phyloP scores from a whole-genome alignment of 2,797 vertebrate species.

The Sebastes diploproa region DNA sequence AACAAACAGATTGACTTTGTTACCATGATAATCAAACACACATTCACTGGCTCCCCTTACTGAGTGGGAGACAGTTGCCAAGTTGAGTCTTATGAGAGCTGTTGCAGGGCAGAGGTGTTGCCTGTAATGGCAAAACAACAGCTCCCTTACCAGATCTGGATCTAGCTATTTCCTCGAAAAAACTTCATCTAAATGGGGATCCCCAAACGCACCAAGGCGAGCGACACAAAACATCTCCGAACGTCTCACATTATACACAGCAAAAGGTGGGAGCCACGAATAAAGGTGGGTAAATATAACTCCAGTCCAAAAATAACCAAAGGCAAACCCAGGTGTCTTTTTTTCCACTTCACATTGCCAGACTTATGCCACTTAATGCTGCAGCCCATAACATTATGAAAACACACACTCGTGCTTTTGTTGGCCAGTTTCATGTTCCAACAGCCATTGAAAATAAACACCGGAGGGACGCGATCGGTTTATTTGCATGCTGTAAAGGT shows the following conservation, averaged over 20 bases:
- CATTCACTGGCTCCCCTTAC: conserved; percentile 40
- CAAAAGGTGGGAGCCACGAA: conserved; percentile 50
- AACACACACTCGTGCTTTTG: conserved; percentile 51
- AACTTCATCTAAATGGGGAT: conserved; percentile 3
- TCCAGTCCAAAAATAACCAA: conserved; percentile 55
- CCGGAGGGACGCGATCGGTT: conserved; percentile 27
- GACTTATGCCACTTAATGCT: conserved; percentile 31
- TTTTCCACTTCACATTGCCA: conserved; percentile 35
- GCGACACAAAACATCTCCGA: conserved; percentile 29
- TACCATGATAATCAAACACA: conserved; percentile 62
- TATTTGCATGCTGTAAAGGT: conserved; percentile 55
- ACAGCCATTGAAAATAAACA: conserved; percentile 48
- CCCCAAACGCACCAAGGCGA: neutral
- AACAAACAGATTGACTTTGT: conserved; percentile 62
- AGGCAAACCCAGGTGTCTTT: conserved; percentile 40
- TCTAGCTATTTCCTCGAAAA: neutral
- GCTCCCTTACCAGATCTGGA: conserved; percentile 38
- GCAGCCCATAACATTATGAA: conserved; percentile 45
- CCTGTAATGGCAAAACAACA: conserved; percentile 39
- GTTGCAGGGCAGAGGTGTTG: conserved; percentile 37
- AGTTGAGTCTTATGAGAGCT: conserved; percentile 35
- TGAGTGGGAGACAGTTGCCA: conserved; percentile 35
- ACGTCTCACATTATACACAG: conserved; percentile 37
- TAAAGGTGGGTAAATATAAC: conserved; percentile 69
- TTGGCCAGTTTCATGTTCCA: conserved; percentile 43